These are phyloP conservation scores for Pantherophis alleghaniensis DNA, from an alignment of 2,797 vertebrate genomes.

Conservation along the genomic window DNA sequence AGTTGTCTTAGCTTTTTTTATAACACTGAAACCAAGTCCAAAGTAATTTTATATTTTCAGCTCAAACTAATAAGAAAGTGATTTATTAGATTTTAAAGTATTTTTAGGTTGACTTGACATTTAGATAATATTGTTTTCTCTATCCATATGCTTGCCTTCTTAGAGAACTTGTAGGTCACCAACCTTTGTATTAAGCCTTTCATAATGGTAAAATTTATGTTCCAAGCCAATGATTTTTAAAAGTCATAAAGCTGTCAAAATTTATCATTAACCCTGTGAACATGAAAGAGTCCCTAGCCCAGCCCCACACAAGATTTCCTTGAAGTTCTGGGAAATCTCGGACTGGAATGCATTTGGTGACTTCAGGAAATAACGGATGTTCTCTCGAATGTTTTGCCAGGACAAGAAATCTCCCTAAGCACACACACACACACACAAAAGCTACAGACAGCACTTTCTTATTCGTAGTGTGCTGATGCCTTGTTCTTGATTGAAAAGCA, in stretches of 20 bases:
- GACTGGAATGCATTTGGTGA: background rate
- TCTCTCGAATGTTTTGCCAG: background rate
- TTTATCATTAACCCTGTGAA: background rate
- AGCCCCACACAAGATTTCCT: background rate
- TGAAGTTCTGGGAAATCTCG: background rate
- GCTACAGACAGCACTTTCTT: background rate
- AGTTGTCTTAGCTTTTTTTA: constrained; percentile 51
- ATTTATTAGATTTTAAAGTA: constrained; percentile 56
- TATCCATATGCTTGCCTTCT: constrained; percentile 13
- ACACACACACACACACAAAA: background rate
- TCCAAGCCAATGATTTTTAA: background rate
- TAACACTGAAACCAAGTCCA: constrained; percentile 39
- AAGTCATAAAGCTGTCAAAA: background rate
- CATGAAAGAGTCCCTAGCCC: background rate
- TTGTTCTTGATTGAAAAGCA: background rate
- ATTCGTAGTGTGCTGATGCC: background rate
- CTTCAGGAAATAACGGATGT: background rate
- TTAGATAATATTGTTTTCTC: constrained; percentile 47
- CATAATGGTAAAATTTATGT: constrained; percentile 11
- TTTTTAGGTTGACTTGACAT: constrained; percentile 52
- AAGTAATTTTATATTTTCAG: constrained; percentile 38
- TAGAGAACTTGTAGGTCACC: constrained; percentile 11
- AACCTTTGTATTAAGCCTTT: constrained; percentile 46
- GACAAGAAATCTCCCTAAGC: background rate
- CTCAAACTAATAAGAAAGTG: constrained; percentile 54